phyloP scores from a whole-genome alignment of 2,797 vertebrate species.

The Ptychadena robeensis region DNA sequence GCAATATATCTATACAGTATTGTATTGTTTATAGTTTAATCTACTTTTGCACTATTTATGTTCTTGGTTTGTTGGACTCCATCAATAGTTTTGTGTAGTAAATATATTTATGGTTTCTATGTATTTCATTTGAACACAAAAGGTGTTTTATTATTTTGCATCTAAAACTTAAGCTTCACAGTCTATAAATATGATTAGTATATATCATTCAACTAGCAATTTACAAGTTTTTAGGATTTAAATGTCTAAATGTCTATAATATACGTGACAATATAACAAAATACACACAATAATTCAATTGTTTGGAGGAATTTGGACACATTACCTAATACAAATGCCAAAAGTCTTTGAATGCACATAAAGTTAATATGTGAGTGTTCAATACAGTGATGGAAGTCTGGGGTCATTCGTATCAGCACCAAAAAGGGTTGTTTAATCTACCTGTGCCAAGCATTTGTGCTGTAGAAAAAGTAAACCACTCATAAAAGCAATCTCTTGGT shows the following conservation, averaged over 20 bases:
- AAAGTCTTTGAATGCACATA: background rate
- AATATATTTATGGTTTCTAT: background rate
- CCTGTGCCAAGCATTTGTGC: no score
- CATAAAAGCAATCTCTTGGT: no score
- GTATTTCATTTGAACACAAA: background rate
- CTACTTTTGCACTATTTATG: background rate
- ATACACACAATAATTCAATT: background rate
- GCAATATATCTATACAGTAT: background rate
- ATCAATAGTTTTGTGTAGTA: background rate
- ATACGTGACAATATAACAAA: no score
- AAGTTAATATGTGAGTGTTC: background rate
- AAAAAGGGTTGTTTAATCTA: no score
- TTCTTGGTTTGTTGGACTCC: background rate
- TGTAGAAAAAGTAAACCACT: no score
- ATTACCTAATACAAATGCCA: background rate
- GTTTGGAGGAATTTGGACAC: background rate
- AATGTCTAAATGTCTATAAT: background rate
- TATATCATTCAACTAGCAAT: background rate
- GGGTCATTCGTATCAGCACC: no score
- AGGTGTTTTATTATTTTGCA: slow-evolving; percentile 4
- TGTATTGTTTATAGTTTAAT: background rate
- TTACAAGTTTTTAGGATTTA: no score
- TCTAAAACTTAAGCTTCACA: slow-evolving; percentile 1
- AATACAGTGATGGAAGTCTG: no score
- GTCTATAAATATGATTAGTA: background rate